Percentiles rank a stretch among this genome's conserved stretches.
These are phyloP conservation scores for Lytechinus variegatus DNA, from an alignment of 35 echinoderm and acorn worm genomes.

Conservation along the genomic window DNA sequence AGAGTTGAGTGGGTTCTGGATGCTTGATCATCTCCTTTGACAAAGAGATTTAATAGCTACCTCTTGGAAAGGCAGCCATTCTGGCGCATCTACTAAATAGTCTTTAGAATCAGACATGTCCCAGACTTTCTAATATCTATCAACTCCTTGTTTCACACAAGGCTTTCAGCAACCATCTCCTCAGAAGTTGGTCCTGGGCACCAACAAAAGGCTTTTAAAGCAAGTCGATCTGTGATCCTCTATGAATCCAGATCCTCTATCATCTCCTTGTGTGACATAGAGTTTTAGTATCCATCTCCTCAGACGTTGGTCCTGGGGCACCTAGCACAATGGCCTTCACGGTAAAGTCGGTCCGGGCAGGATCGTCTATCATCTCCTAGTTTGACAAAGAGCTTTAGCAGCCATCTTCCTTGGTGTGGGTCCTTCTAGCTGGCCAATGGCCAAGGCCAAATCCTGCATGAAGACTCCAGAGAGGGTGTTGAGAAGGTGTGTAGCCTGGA, in stretches of 20 bases:
- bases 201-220: background rate
- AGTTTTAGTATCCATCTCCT: background rate
- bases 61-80: slow-evolving; percentile 53
- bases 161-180: slow-evolving; percentile 62
- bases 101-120: background rate
- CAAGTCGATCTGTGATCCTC: background rate
- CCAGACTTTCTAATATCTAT: background rate
- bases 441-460: slow-evolving; percentile 79
- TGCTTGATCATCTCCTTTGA: slow-evolving; percentile 52
- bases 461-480: slow-evolving; percentile 74
- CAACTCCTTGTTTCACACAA: slow-evolving; percentile 64
- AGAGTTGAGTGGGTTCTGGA: background rate
- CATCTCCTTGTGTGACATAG: too few species aligned
- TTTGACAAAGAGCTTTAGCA: slow-evolving; percentile 75
- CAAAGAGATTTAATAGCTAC: slow-evolving; percentile 77
- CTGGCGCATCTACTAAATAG: background rate
- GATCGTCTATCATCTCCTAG: slow-evolving; percentile 41
- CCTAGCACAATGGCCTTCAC: background rate
- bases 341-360: background rate
- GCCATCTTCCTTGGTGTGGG: slow-evolving; percentile 62
- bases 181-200: background rate
- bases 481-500: slow-evolving; percentile 83
- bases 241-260: background rate
- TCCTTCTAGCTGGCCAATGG: slow-evolving; percentile 77
- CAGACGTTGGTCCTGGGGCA: background rate